Conservation (phyloP, 2,113 vertebrate genomes). For the Regulus satrapa region DNA sequence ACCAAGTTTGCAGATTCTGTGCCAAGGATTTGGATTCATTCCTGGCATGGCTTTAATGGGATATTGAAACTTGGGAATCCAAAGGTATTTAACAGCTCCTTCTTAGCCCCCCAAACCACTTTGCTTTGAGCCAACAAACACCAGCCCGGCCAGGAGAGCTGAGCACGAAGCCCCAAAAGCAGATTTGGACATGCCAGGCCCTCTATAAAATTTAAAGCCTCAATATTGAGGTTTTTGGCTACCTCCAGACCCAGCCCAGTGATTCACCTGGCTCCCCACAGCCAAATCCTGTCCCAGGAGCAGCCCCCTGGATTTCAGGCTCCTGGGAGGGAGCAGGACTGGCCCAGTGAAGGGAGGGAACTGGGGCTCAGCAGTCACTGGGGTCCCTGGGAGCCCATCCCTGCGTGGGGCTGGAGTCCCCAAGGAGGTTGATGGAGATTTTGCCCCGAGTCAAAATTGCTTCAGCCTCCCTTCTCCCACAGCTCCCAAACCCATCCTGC, state of each 20-base stretch:
- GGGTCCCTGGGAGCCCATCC: not conserved
- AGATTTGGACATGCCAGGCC: not conserved
- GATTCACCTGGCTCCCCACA: not conserved
- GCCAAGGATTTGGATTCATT: not conserved
- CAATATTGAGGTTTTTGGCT: not conserved
- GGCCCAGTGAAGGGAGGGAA: not conserved
- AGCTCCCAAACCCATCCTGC: not conserved
- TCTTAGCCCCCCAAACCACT: not conserved
- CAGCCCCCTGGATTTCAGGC: not conserved
- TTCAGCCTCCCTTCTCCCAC: not conserved
- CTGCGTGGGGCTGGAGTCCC: rapidly evolving
- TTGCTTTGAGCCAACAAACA: not conserved
- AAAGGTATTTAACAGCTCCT: not conserved
- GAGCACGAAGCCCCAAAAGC: not conserved
- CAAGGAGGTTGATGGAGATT: rapidly evolving
- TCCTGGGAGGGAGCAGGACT: not conserved
- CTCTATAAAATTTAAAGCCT: rapidly evolving
- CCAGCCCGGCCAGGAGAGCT: not conserved
- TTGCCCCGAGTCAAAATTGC: rapidly evolving
- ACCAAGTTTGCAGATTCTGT: not conserved
- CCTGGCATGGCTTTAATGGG: not conserved
- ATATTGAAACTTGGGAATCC: not conserved
- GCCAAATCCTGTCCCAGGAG: rapidly evolving
- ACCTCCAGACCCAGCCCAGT: rapidly evolving
- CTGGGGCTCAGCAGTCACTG: not conserved